These are phyloP conservation scores for human (Homo sapiens) DNA, from an alignment of 2,113 vertebrate species.

Conservation along the genomic window GRCh38 chrX:104795501-104796000, in stretches of 20 bases:
- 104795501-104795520: not conserved
- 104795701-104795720: not conserved
- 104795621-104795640: not conserved
- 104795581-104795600: not conserved
- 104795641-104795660: not conserved
- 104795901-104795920: not conserved
- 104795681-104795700: not conserved
- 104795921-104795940: not conserved
- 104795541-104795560: slow-evolving; percentile 54
- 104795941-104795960: not conserved
- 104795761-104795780: not conserved
- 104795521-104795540: slow-evolving; percentile 52
- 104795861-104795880: not conserved
- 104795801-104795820: not conserved
- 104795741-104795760: slow-evolving; percentile 31
- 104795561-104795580: slow-evolving; percentile 31
- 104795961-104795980: not conserved
- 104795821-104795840: not conserved
- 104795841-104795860: not conserved
- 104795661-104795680: slow-evolving; percentile 32
- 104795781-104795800: not conserved
- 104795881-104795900: not conserved
- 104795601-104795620: not conserved
- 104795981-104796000: not conserved
- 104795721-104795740: not conserved